phyloP scores from a whole-genome alignment of 2,888 invertebrate genomes.

The Piscicola geometra region DNA sequence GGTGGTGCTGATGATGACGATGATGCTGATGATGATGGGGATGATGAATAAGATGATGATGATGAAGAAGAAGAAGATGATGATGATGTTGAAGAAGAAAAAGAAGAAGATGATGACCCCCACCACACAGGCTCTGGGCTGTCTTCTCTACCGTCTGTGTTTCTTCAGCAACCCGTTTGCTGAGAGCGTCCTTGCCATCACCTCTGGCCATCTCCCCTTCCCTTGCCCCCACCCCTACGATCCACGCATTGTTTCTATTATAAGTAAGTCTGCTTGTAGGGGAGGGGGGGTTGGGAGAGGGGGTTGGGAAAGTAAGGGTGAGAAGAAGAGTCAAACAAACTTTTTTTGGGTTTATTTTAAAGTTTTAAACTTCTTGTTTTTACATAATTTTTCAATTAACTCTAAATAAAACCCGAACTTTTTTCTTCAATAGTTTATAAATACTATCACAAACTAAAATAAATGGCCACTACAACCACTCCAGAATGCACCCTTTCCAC shows the following conservation, averaged over 20 bases:
- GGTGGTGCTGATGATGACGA: slow-evolving; percentile 58
- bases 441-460: too few relatives aligned
- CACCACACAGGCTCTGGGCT: slow-evolving; percentile 70
- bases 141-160: slow-evolving; percentile 80
- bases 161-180: slow-evolving; percentile 85
- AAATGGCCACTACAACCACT: background rate
- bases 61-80: slow-evolving; percentile 8
- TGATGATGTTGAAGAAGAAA: background rate
- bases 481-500: background rate
- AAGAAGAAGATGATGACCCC: slow-evolving; percentile 4
- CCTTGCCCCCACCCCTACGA: slow-evolving; percentile 75
- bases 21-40: slow-evolving; percentile 9
- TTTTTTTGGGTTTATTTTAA: too few relatives aligned
- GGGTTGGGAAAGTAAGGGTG: too few relatives aligned
- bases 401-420: background rate
- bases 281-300: too few relatives aligned
- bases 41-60: slow-evolving; percentile 14
- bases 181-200: slow-evolving; percentile 85
- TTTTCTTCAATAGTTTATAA: background rate
- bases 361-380: too few relatives aligned
- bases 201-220: slow-evolving; percentile 78
- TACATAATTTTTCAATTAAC: background rate
- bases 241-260: slow-evolving; percentile 66
- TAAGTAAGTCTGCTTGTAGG: slow-evolving; percentile 61
- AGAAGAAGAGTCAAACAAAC: too few relatives aligned